Percentiles rank a stretch among this genome's conserved stretches.
phyloP scores from a whole-genome alignment of 37 sponge, comb jelly and placozoan species.

The Spongia lamella region DNA sequence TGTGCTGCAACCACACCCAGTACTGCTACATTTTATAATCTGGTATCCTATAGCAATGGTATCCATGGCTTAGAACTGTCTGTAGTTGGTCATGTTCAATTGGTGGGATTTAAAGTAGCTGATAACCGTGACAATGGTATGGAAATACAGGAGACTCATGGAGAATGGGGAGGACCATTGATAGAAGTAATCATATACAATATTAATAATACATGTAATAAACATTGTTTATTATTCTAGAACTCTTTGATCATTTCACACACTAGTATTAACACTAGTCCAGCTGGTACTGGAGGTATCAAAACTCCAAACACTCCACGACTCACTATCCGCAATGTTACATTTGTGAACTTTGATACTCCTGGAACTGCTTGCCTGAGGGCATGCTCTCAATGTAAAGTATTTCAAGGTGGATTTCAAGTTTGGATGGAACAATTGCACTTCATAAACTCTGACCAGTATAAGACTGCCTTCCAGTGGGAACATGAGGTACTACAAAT shows the following conservation, averaged over 20 bases:
- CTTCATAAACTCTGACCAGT: slow-evolving; percentile 53
- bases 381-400: slow-evolving; percentile 89
- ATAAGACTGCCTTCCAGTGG: slow-evolving; percentile 81
- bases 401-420: slow-evolving; percentile 82
- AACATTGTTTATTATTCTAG: too few relatives aligned
- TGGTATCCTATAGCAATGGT: slow-evolving; percentile 80
- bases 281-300: slow-evolving; percentile 71
- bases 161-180: slow-evolving; percentile 72
- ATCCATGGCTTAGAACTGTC: slow-evolving; percentile 89
- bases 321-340: slow-evolving; percentile 81
- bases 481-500: slow-evolving; percentile 60
- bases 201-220: slow-evolving; percentile 3
- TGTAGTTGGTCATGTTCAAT: slow-evolving; percentile 71
- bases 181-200: slow-evolving; percentile 45
- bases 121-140: slow-evolving; percentile 85
- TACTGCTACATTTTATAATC: slow-evolving; percentile 65
- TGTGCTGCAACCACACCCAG: slow-evolving; percentile 25
- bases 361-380: slow-evolving; percentile 42
- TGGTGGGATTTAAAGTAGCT: slow-evolving; percentile 78
- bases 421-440: slow-evolving; percentile 66
- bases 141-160: slow-evolving; percentile 76
- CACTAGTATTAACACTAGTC: slow-evolving; percentile 54
- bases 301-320: slow-evolving; percentile 67
- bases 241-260: slow-evolving; percentile 68
- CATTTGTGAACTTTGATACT: slow-evolving; percentile 82